phyloP scores from a whole-genome alignment of 2,888 invertebrate species.

The Agrilus biguttatus region DNA sequence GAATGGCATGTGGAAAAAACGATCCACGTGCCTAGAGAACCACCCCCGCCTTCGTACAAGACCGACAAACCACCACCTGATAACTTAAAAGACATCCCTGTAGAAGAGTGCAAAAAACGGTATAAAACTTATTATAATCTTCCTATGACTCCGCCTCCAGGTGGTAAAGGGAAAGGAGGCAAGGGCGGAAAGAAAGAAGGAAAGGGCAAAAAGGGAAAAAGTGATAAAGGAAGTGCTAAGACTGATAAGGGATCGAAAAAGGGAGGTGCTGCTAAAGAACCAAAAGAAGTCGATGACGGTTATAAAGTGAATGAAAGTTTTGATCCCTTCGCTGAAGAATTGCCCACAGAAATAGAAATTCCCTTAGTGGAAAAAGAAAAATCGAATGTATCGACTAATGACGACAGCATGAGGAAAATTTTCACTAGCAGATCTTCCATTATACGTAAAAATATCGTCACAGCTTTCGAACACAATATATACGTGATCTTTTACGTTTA shows the following conservation, averaged over 20 bases:
- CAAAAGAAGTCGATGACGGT: conserved; percentile 3
- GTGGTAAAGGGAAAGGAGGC: conserved; percentile 1
- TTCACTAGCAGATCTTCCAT: no score
- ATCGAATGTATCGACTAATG: no score
- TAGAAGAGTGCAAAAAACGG: conserved; percentile 8
- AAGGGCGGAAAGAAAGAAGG: conserved; percentile 3
- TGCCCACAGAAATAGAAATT: neutral
- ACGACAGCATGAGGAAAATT: no score
- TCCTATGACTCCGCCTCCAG: conserved; percentile 4
- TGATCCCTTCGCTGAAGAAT: conserved; percentile 7
- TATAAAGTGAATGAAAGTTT: conserved; percentile 5
- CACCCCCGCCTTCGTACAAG: neutral
- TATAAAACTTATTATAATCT: conserved; percentile 10
- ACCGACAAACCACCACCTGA: conserved; percentile 8
- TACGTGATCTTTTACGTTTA: conserved; percentile 9
- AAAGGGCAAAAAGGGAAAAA: conserved; percentile 5
- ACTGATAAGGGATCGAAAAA: conserved; percentile 1
- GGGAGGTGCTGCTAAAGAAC: neutral
- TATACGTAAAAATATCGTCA: neutral
- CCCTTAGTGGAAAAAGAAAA: neutral
- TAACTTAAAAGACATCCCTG: conserved; percentile 8
- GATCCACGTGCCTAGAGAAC: no score
- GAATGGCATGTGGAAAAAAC: no score
- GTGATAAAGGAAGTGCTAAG: conserved; percentile 4
- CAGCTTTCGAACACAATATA: conserved; percentile 5